These are phyloP conservation scores for Polyommatus iphigenia DNA, from an alignment of 2,888 invertebrate genomes.

Conservation along the genomic window DNA sequence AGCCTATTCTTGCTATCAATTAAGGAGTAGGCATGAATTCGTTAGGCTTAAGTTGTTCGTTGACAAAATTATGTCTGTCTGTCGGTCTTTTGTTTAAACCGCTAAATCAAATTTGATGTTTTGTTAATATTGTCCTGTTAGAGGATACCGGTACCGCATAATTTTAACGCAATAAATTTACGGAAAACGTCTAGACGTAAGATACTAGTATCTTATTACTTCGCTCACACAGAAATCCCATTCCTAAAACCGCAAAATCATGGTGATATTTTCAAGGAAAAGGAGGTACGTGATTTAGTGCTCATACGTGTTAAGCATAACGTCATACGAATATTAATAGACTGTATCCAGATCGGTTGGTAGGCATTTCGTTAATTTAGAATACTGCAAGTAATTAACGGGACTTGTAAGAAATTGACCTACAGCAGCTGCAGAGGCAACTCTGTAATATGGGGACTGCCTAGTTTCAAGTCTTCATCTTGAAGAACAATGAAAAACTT, in stretches of 20 bases:
- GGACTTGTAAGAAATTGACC: background rate
- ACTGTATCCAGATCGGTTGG: background rate
- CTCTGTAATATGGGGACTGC: background rate
- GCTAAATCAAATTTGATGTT: too few relatives aligned
- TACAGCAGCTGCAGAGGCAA: background rate
- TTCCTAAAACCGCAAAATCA: background rate
- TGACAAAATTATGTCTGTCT: too few relatives aligned
- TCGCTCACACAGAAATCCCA: background rate
- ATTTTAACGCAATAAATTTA: background rate
- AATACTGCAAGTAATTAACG: background rate
- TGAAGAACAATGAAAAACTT: background rate
- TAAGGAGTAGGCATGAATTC: too few relatives aligned
- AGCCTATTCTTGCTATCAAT: too few relatives aligned
- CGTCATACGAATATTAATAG: constrained; percentile 18
- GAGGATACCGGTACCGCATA: background rate
- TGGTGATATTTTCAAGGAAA: background rate
- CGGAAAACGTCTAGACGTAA: too few relatives aligned
- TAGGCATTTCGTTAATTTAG: background rate
- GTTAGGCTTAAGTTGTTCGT: too few relatives aligned
- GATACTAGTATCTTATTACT: background rate
- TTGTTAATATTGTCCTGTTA: too few relatives aligned
- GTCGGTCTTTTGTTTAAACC: too few relatives aligned
- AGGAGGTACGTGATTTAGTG: background rate
- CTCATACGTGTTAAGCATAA: background rate
- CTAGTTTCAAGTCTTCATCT: background rate